Evolutionary conservation across 1,140 invertebrate species (phyloP).

Genomic region (Papilio machaon): DNA sequence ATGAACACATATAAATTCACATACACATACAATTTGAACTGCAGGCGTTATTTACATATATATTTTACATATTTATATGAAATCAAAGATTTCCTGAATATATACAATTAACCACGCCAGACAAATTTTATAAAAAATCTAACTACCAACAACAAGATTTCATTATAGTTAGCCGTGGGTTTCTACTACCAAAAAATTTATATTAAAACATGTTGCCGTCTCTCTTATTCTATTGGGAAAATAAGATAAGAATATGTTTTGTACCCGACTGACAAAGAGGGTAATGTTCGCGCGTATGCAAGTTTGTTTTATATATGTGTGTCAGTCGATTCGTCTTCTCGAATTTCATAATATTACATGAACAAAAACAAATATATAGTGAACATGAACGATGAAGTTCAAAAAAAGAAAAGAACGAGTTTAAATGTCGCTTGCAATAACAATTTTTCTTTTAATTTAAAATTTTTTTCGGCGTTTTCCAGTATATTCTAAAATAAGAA

Average conservation of each 20-base stretch:
- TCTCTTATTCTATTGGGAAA: not conserved
- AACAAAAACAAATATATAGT: too few species aligned
- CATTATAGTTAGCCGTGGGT: not conserved
- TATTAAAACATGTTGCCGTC: not conserved
- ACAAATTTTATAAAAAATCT: slow-evolving; percentile 3
- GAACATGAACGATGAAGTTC: too few species aligned
- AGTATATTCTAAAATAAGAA: too few species aligned
- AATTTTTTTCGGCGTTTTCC: too few species aligned
- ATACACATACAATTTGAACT: slow-evolving; percentile 34
- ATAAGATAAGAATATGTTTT: not conserved
- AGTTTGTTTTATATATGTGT: too few species aligned
- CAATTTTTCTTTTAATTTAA: too few species aligned
- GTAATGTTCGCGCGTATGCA: too few species aligned
- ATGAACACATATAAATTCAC: slow-evolving; percentile 36
- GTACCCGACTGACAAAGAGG: not conserved
- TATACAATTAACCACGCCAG: slow-evolving; percentile 15
- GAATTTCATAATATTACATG: too few species aligned
- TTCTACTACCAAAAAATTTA: not conserved
- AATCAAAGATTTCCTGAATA: not conserved
- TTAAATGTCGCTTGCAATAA: too few species aligned
- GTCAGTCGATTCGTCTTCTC: too few species aligned
- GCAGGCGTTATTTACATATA: slow-evolving; percentile 33
- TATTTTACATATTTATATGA: slow-evolving; percentile 24
- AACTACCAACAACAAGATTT: not conserved
- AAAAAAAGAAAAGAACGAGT: too few species aligned